These are phyloP conservation scores for Corythornis madagascariensis DNA, from an alignment of 2,113 vertebrate genomes.

Conservation along the genomic window DNA sequence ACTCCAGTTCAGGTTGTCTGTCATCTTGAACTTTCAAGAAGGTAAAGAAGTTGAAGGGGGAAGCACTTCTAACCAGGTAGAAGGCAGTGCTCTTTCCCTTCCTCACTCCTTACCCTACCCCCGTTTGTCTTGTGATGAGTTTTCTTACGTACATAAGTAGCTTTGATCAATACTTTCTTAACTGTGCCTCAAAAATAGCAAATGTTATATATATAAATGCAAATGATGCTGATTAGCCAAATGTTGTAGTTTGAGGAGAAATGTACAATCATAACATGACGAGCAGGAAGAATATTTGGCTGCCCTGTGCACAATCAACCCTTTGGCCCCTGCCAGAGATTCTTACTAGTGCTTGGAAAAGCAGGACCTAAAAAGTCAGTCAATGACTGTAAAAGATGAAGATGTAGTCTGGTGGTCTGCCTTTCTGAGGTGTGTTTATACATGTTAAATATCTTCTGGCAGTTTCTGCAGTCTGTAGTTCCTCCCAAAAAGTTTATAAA, in stretches of 20 bases:
- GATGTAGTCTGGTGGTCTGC: background rate
- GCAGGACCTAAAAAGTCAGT: background rate
- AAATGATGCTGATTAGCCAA: constrained; percentile 39
- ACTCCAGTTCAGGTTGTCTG: constrained; percentile 60
- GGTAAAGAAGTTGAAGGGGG: constrained; percentile 67
- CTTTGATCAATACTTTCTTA: background rate
- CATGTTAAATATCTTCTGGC: background rate
- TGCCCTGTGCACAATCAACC: background rate
- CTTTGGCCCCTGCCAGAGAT: background rate
- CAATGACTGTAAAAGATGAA: background rate
- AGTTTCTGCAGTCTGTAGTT: background rate
- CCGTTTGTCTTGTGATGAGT: background rate
- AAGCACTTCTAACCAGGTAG: constrained; percentile 26
- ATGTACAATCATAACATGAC: background rate
- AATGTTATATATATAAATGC: background rate
- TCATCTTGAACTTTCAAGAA: constrained; percentile 64
- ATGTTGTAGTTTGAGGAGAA: background rate
- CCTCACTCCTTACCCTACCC: background rate
- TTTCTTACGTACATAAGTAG: background rate
- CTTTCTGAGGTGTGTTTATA: background rate
- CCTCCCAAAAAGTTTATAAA: background rate
- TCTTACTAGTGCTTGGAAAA: background rate
- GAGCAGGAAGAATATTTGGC: background rate
- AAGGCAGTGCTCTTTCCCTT: background rate
- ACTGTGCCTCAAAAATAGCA: background rate